Base-by-base conservation (phyloP, 2,888 invertebrate genomes). In the Cheilosia vernalis region DNA sequence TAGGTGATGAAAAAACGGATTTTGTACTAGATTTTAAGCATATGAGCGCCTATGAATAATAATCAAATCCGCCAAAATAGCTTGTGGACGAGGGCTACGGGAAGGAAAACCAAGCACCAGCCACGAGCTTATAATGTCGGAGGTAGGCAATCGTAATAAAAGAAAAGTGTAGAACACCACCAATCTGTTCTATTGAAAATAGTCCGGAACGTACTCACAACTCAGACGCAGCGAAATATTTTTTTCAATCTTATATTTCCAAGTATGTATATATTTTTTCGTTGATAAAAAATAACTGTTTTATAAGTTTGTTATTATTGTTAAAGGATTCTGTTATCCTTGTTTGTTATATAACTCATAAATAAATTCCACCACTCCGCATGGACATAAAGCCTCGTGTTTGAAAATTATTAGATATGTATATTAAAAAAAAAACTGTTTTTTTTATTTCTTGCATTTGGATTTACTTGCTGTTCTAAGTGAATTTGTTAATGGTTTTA, bases 151-250 rank as follows among this genome's bases (percentile, higher is more conserved):
- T 55, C 55, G 53, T 19, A 79, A 70, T 70, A 70, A 80, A 73
- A 80, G 70, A 69, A 66, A 64, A 74, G 73, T 53, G 40, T 63
- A 72, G 72, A 64, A 64, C 67, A 53, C 33, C 69, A 66, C 58
- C 27, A 64, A 67, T 64, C 64, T 84, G 84, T 58, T 84, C 77
- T 78, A 78, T 69, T 40, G 61, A 69, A 77, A 79, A 70, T 81
- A 76, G 74, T 80, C 70, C 63, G 51, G n/a, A 74, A 79, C 74
- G 60, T 84, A 64, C 55, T 74, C 79, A 80, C 80, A 64, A 73
- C 55, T 69, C 47, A 53, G 69, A 60, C 55, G 60, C 60, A 69
- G 84, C 58, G 63, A 37, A 37, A 55, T 79, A 30, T 64, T 67
- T 78, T 84, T 69, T 76, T 74, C 69, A 64, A 66, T 76, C 64